phyloP scores from a whole-genome alignment of 2,113 vertebrate genomes.

The Litocranius walleri region DNA sequence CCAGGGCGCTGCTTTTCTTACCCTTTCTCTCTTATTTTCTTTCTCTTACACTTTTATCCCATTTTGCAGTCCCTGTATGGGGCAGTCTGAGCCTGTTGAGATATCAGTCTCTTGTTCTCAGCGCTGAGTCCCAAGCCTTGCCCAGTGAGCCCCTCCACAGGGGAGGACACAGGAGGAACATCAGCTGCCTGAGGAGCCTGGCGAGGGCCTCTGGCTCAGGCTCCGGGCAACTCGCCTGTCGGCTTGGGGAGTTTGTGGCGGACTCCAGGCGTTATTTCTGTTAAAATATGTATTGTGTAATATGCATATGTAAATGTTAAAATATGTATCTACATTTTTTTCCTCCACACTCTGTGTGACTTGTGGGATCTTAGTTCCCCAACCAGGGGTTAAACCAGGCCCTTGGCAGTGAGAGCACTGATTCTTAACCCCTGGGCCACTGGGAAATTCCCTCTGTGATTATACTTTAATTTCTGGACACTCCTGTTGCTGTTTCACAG shows the following conservation, averaged over 20 bases:
- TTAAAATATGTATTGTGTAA: background rate
- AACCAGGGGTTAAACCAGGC: background rate
- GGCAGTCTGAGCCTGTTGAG: background rate
- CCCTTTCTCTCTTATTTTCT: background rate
- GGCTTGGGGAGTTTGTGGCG: background rate
- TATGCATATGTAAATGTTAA: background rate
- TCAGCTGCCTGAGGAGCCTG: background rate
- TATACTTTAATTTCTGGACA: background rate
- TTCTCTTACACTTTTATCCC: background rate
- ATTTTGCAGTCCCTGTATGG: accelerated
- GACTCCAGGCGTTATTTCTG: background rate
- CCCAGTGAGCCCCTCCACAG: background rate
- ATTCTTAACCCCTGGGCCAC: background rate
- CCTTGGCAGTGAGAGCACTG: background rate
- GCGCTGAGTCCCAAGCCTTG: background rate
- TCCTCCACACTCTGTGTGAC: background rate
- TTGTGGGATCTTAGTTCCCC: background rate
- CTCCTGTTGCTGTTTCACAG: background rate
- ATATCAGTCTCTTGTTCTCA: background rate
- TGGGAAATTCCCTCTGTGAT: background rate
- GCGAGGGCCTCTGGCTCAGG: background rate
- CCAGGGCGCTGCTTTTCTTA: background rate
- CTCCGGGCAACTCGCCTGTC: background rate
- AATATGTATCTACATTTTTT: background rate
- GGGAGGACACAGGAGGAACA: background rate